These are phyloP conservation scores for Cricetomys ansorgei DNA, from an alignment of 2,113 vertebrate genomes.

Conservation along the genomic window DNA sequence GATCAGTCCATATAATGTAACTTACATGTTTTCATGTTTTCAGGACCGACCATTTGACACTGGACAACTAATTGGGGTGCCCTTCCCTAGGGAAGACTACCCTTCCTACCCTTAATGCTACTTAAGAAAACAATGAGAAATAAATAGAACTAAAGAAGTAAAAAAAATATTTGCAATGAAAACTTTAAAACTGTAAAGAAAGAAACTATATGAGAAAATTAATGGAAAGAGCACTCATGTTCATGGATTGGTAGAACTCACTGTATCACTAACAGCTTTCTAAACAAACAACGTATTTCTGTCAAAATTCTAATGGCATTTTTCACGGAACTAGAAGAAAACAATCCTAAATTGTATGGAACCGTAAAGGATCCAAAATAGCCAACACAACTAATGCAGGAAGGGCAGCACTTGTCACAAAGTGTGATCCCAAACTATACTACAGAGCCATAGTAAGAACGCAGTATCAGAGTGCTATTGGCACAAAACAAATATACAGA, in stretches of 20 bases:
- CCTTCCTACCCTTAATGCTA: neutral
- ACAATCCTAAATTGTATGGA: neutral
- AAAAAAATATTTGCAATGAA: neutral
- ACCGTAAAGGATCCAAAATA: neutral
- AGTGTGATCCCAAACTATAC: neutral
- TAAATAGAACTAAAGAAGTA: neutral
- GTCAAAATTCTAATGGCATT: neutral
- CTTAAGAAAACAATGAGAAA: neutral
- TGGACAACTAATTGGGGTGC: neutral
- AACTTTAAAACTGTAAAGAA: neutral
- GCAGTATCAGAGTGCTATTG: neutral
- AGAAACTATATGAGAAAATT: neutral
- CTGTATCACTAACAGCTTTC: neutral
- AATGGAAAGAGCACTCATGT: neutral
- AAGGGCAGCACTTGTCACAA: neutral
- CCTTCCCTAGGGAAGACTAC: neutral
- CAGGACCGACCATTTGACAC: neutral
- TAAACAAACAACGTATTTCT: neutral
- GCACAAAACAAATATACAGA: neutral
- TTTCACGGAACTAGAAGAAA: neutral
- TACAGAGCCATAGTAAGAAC: neutral
- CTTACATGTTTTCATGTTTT: neutral
- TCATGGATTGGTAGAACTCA: neutral
- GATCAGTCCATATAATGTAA: neutral
- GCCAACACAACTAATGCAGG: neutral